Base-by-base conservation (phyloP, 2,888 invertebrate genomes). In the Morpho helenor region DNA sequence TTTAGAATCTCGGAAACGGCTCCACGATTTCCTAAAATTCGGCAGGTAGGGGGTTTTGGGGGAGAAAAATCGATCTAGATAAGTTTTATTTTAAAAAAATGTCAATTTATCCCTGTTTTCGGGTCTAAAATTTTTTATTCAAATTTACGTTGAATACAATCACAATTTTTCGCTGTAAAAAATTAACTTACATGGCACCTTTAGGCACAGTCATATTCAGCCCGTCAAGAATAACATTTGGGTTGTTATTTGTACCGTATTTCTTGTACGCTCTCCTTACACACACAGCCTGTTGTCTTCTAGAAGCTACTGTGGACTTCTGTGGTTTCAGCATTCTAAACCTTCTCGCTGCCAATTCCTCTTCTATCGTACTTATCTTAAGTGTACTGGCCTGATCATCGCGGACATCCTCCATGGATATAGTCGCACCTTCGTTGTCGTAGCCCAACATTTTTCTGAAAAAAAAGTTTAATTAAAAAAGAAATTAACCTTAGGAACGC, bases 171-270 rank as follows among this genome's bases (percentile, higher is more conserved):
- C 16, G 16, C 16, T 16, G 16, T 16, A 46, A 40, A 48, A 51
- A 49, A 31, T 10, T 52, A 63, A 93, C 95, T 94, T 89, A 96
- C 96, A 97, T 97, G 50, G 95, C 89, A 54, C 97, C 97, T 77
- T 97, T 96, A 23, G 97, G 95, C 48, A 98, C 98, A 16, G 97
- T 97, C 96, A 98, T 96, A 76, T 96, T 96, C 56, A 98, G 92
- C 31, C 96, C 96, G 77, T 97, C 96, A 56, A 98, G 91, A 45
- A 98, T 95, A 42, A 96, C 92, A 69, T 95, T 95, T 0, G 96
- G 96, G 74, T 94, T 96, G 68, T 93, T 95, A 67, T 94, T 93
- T 4, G 94, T 89, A 7, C 97, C 97, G 77, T 97, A 98, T 79
- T 93, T 94, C 84, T 98, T 98, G 78, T 93, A 94, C 0, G 97